phyloP scores from a whole-genome alignment of 2,113 vertebrate genomes.

The Helogale parvula region DNA sequence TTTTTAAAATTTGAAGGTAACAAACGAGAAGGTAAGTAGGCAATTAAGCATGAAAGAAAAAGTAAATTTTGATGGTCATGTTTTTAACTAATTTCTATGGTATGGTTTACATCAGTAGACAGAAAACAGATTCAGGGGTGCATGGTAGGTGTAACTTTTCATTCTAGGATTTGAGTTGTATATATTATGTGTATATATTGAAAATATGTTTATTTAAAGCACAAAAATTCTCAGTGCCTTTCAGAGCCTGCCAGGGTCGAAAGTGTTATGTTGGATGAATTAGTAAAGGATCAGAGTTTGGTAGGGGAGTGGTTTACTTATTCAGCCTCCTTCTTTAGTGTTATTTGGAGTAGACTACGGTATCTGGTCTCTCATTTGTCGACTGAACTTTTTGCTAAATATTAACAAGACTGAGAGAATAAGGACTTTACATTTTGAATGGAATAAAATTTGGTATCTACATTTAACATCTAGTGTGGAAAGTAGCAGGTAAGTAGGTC shows the following conservation, averaged over 20 bases:
- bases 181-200: background rate
- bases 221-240: background rate
- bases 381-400: background rate
- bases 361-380: background rate
- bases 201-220: background rate
- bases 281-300: background rate
- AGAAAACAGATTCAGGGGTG: background rate
- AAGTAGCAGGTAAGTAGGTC: background rate
- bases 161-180: background rate
- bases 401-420: background rate
- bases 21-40: background rate
- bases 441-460: background rate
- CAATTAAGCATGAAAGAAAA: background rate
- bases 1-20: background rate
- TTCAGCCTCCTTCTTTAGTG: background rate
- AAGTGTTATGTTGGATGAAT: background rate
- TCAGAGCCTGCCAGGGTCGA: background rate
- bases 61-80: background rate
- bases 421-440: background rate
- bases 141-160: background rate
- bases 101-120: background rate
- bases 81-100: constrained; percentile 27
- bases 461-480: background rate
- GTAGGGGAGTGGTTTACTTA: background rate
- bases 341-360: background rate